A percentile compares a stretch with the other conserved stretches of the same genome.
phyloP scores from a whole-genome alignment of 2,113 vertebrate species.

The Nibea albiflora region DNA sequence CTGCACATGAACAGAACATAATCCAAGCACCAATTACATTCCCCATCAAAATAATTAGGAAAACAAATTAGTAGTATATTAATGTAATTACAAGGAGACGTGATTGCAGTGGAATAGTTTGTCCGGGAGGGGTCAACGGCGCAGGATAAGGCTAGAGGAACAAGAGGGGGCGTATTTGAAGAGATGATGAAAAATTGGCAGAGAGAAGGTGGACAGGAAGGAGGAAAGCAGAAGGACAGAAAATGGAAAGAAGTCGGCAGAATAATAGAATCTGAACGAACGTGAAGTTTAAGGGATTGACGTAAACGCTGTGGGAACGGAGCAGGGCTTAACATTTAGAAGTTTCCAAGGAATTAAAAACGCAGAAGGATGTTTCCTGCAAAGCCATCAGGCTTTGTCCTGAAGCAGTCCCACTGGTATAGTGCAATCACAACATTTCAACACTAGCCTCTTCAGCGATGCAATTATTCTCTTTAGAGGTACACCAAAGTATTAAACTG shows the following conservation, averaged over 20 bases:
- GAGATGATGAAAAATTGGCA: not conserved
- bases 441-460: constrained; percentile 24
- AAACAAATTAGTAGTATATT: not conserved
- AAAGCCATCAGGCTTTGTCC: constrained; percentile 5
- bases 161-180: not conserved
- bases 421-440: constrained; percentile 35
- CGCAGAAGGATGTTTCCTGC: not conserved
- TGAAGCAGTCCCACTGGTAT: constrained; percentile 1
- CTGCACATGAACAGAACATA: not conserved
- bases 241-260: not conserved
- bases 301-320: not conserved
- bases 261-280: not conserved
- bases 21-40: not conserved
- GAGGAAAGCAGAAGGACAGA: not conserved
- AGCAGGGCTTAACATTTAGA: not conserved
- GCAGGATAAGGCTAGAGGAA: not conserved
- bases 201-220: not conserved
- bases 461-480: constrained; percentile 58
- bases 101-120: not conserved
- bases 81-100: not conserved
- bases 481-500: constrained; percentile 45
- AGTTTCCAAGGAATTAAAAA: constrained; percentile 10
- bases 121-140: not conserved
- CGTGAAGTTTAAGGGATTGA: not conserved
- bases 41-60: not conserved